Evolutionary conservation across 30 jellyfish, hydroid and myxozoan genomes (phyloP).

Genomic region (Turritopsis dohrnii): DNA sequence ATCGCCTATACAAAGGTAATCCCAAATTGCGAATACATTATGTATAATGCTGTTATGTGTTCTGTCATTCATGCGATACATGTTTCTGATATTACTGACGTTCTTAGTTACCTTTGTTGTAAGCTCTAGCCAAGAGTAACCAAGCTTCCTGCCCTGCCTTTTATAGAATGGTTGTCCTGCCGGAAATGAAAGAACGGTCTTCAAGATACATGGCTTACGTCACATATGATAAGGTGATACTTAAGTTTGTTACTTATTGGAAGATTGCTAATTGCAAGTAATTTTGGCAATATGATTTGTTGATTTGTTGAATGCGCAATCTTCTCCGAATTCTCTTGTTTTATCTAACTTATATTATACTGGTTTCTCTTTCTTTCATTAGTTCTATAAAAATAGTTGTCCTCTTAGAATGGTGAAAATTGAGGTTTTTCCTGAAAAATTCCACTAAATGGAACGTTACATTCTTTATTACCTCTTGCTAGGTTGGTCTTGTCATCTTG

Average conservation of each 20-base stretch:
- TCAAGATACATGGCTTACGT: slow-evolving; percentile 71
- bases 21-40: background rate
- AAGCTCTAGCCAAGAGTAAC: background rate
- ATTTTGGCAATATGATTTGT: no score
- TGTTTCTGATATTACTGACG: background rate
- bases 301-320: no score
- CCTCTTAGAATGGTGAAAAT: no score
- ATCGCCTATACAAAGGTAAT: slow-evolving; percentile 66
- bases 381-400: no score
- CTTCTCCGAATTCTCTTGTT: no score
- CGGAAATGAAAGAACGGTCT: slow-evolving; percentile 28
- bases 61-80: background rate
- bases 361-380: no score
- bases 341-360: no score
- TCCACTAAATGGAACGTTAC: background rate
- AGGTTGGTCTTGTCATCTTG: slow-evolving; percentile 75
- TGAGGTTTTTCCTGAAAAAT: no score
- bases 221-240: slow-evolving; percentile 51
- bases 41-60: background rate
- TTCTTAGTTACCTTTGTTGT: background rate
- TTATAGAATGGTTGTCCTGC: slow-evolving; percentile 50
- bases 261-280: no score
- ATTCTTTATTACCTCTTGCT: background rate
- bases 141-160: background rate
- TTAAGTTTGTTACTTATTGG: background rate